Evolutionary conservation across 2,797 vertebrate species (phyloP).

Genomic region (Chelonia mydas): DNA sequence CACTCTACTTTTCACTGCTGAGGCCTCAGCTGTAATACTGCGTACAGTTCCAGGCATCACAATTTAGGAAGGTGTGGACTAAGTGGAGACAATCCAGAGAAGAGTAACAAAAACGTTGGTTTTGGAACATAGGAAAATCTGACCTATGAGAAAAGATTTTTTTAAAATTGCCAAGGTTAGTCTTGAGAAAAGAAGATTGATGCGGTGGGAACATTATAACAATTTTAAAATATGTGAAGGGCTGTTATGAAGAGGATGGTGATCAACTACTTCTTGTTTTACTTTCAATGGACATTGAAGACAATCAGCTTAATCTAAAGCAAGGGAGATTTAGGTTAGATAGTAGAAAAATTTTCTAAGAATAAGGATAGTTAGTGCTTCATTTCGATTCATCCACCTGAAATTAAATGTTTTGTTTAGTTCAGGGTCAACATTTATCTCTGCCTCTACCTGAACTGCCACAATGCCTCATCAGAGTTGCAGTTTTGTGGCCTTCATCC

Average conservation of each 20-base stretch:
- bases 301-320: neutral
- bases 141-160: neutral
- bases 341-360: neutral
- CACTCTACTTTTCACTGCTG: neutral
- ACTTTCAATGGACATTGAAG: neutral
- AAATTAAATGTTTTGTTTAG: conserved; percentile 28
- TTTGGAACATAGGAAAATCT: neutral
- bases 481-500: neutral
- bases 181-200: neutral
- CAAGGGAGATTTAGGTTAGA: neutral
- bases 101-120: neutral
- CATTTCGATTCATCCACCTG: neutral
- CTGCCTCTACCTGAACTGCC: neutral
- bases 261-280: neutral
- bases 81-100: neutral
- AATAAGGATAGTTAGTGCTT: neutral
- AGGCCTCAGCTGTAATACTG: neutral
- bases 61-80: neutral
- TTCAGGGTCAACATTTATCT: neutral
- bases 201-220: neutral
- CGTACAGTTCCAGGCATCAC: neutral
- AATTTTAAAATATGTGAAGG: neutral
- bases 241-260: neutral
- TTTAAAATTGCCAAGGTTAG: neutral
- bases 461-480: conserved; percentile 1